These are phyloP conservation scores for Oxycera nigricornis DNA, from an alignment of 2,888 invertebrate species.

Conservation along the genomic window DNA sequence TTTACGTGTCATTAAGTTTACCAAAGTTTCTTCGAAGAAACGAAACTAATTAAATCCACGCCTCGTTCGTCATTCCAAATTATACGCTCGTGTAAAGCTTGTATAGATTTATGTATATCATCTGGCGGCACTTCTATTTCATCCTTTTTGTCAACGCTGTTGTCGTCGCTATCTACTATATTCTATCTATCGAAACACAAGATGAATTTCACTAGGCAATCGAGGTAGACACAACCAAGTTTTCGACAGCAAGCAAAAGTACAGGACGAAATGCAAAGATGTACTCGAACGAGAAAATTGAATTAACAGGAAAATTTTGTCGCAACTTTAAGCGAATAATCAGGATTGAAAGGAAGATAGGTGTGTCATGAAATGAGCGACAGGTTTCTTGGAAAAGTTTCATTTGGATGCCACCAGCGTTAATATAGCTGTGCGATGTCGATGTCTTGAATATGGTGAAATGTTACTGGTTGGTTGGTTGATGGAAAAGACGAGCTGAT, in stretches of 20 bases:
- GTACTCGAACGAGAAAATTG: conserved; percentile 23
- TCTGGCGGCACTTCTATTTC: background rate
- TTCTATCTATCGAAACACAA: background rate
- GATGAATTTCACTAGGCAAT: conserved; percentile 11
- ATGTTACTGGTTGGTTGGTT: background rate
- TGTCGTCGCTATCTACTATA: background rate
- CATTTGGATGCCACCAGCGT: background rate
- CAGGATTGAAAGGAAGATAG: background rate
- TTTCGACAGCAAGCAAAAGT: conserved; percentile 14
- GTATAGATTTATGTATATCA: background rate
- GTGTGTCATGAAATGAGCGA: background rate
- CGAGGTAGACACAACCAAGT: conserved; percentile 8
- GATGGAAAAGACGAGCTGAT: no score
- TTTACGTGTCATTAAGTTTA: conserved; percentile 32
- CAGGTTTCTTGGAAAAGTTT: conserved; percentile 13
- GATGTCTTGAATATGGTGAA: background rate
- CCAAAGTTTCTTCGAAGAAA: conserved; percentile 23
- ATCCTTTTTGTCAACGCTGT: background rate
- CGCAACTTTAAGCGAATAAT: conserved; percentile 25
- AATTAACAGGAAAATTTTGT: conserved; percentile 26
- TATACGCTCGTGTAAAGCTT: conserved; percentile 25
- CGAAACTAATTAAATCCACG: conserved; percentile 30
- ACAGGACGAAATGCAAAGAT: conserved; percentile 16
- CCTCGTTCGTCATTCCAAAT: conserved; percentile 26
- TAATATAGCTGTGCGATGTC: background rate